Evolutionary conservation across 2,113 vertebrate genomes (phyloP).

Genomic region (Trachemys scripta): DNA sequence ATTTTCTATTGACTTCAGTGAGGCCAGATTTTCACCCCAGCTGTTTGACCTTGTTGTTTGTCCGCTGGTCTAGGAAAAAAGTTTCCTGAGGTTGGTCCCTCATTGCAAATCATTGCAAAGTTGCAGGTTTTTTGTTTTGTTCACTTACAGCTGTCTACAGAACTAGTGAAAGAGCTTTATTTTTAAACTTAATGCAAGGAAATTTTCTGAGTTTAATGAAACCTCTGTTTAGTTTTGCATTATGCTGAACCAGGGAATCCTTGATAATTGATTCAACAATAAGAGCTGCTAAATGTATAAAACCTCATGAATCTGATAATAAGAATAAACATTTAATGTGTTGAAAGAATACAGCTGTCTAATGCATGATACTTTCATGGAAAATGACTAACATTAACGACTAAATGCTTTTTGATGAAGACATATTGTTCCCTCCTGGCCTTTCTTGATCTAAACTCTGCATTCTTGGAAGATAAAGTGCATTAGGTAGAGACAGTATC

Average conservation of each 20-base stretch:
- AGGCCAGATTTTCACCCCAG: neutral
- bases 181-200: neutral
- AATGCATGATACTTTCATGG: neutral
- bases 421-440: neutral
- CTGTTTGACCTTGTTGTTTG: constrained; percentile 34
- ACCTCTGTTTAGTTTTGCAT: neutral
- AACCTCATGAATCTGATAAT: neutral
- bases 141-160: neutral
- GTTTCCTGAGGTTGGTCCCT: neutral
- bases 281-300: neutral
- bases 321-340: neutral
- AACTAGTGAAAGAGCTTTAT: neutral
- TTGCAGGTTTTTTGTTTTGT: constrained; percentile 18
- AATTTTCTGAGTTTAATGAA: neutral
- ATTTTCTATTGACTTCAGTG: constrained; percentile 44
- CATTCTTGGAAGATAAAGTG: neutral
- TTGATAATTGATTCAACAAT: neutral
- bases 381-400: neutral
- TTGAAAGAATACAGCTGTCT: neutral
- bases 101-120: neutral
- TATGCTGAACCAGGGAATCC: neutral
- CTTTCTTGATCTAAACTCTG: neutral
- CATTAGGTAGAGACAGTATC: neutral
- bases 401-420: constrained; percentile 1
- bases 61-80: neutral